Evolutionary conservation across 2,797 vertebrate genomes (phyloP).

Genomic region (Bradypus variegatus): DNA sequence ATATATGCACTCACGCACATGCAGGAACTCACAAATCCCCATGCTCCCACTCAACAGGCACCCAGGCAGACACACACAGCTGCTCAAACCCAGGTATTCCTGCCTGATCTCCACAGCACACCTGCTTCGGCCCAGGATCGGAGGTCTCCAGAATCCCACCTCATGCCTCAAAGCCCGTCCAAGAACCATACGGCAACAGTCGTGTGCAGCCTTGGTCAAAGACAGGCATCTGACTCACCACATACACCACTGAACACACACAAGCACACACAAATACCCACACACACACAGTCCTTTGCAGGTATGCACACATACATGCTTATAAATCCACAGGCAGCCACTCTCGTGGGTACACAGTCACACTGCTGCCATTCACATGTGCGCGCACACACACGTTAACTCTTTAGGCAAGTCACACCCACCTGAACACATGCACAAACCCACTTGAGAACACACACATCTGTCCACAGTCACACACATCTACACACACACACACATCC

Average conservation of each 20-base stretch:
- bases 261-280: accelerated
- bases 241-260: neutral
- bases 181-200: neutral
- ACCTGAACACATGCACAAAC: neutral
- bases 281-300: neutral
- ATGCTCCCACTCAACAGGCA: accelerated
- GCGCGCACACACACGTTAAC: neutral
- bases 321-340: neutral
- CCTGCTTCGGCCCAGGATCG: too few relatives aligned
- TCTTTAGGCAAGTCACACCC: too few relatives aligned
- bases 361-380: too few relatives aligned
- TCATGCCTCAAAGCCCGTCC: neutral
- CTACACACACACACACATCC: neutral
- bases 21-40: neutral
- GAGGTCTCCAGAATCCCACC: neutral
- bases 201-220: neutral
- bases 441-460: neutral
- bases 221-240: neutral
- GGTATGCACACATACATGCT: neutral
- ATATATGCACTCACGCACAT: accelerated
- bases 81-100: neutral
- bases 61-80: neutral
- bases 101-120: neutral
- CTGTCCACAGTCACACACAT: too few relatives aligned
- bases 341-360: neutral